A percentile compares a stretch with the other conserved stretches of the same genome.
Conservation (phyloP, 2,113 vertebrate species). For the Scortum barcoo region DNA sequence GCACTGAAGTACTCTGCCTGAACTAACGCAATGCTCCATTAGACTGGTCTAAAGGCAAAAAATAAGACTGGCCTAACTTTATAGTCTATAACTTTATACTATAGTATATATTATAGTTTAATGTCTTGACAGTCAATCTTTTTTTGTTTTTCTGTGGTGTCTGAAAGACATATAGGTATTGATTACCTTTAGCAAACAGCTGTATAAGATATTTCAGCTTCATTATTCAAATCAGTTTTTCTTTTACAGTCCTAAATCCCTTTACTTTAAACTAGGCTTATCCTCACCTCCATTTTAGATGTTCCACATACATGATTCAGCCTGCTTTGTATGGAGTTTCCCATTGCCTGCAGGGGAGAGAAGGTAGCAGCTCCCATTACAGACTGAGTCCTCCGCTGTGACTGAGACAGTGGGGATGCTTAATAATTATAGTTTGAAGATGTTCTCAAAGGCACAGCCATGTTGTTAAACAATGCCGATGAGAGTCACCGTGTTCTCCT, state of each 20-base stretch:
- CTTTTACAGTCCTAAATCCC: not conserved
- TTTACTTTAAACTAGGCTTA: not conserved
- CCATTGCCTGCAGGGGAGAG: not conserved
- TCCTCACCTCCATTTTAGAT: not conserved
- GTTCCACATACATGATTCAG: not conserved
- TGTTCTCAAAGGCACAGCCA: constrained; percentile 19
- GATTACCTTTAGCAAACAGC: not conserved
- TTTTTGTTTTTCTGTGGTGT: not conserved
- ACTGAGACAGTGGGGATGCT: constrained; percentile 27
- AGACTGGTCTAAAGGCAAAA: no score
- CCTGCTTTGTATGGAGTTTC: not conserved
- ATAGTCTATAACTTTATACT: no score
- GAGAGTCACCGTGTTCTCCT: constrained; percentile 17
- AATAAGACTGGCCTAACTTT: no score
- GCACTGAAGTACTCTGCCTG: no score
- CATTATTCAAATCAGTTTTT: not conserved
- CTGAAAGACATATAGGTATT: not conserved
- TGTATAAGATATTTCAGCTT: not conserved
- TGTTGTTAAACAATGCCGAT: constrained; percentile 31
- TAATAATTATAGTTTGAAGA: constrained; percentile 50
- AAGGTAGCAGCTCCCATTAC: constrained; percentile 20
- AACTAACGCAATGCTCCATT: not conserved
- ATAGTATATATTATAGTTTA: no score
- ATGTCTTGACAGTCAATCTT: no score
- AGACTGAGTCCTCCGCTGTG: constrained; percentile 26